These are phyloP conservation scores for Elgaria multicarinata DNA, from an alignment of 2,113 vertebrate species.

Conservation along the genomic window DNA sequence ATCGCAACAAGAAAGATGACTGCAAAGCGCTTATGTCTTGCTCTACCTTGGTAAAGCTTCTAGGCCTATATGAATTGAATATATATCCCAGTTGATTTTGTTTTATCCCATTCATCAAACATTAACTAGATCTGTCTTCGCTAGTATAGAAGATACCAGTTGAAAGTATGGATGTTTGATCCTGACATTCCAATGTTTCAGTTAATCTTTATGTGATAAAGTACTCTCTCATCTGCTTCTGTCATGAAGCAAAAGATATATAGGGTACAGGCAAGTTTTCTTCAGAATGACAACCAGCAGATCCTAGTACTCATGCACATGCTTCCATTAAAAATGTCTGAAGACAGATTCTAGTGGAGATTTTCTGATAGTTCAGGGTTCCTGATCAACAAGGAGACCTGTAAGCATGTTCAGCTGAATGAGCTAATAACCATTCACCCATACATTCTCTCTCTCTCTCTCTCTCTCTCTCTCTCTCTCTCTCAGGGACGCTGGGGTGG, in stretches of 20 bases:
- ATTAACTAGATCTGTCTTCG: not conserved
- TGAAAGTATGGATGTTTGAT: not conserved
- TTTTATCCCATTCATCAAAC: not conserved
- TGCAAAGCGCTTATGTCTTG: not conserved
- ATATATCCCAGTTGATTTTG: constrained; percentile 4
- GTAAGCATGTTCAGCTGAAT: not conserved
- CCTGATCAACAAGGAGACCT: not conserved
- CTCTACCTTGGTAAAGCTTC: constrained; percentile 12
- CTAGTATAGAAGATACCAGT: not conserved
- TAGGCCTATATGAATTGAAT: constrained; percentile 20
- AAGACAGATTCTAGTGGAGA: too few relatives aligned
- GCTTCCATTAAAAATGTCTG: not conserved
- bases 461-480: too few relatives aligned
- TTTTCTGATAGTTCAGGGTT: not conserved
- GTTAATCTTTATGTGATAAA: not conserved
- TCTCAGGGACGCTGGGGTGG: too few relatives aligned
- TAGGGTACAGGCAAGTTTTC: not conserved
- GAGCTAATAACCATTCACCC: too few relatives aligned
- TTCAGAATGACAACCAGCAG: not conserved
- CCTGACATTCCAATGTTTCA: not conserved
- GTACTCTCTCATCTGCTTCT: not conserved
- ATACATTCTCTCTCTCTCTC: too few relatives aligned
- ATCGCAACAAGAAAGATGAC: not conserved
- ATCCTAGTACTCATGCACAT: too few relatives aligned
- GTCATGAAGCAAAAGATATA: not conserved